phyloP scores from a whole-genome alignment of 2,797 vertebrate species.

The Aythya fuligula region DNA sequence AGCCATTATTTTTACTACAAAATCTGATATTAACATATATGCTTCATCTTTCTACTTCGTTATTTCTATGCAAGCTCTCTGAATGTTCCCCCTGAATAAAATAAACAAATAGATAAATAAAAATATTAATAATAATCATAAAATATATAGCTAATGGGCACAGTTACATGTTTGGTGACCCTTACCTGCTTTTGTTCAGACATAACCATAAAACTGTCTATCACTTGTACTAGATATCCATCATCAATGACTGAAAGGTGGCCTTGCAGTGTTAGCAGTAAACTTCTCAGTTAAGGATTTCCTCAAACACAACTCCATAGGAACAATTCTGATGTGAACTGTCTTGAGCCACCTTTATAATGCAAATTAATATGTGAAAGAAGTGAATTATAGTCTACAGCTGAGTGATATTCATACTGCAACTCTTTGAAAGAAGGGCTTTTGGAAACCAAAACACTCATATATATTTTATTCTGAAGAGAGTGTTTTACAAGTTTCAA shows the following conservation, averaged over 20 bases:
- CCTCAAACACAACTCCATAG: neutral
- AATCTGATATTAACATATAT: neutral
- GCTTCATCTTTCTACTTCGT: neutral
- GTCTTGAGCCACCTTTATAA: neutral
- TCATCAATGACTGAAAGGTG: neutral
- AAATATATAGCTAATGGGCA: neutral
- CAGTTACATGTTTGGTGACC: neutral
- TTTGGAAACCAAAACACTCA: neutral
- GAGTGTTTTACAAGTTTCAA: neutral
- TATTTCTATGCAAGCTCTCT: neutral
- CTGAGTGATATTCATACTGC: neutral
- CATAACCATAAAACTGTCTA: neutral
- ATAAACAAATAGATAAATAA: neutral
- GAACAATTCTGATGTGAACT: neutral
- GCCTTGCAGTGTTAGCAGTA: neutral
- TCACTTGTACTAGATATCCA: neutral
- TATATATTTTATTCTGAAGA: neutral
- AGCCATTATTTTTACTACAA: neutral
- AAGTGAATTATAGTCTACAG: neutral
- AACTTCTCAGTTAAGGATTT: neutral
- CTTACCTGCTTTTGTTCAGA: neutral
- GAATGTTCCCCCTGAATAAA: neutral
- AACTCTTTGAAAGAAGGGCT: neutral
- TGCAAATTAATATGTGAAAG: neutral
- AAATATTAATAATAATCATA: no score